Evolutionary conservation across 2,888 invertebrate species (phyloP).

Genomic region (Neelides folsomi): DNA sequence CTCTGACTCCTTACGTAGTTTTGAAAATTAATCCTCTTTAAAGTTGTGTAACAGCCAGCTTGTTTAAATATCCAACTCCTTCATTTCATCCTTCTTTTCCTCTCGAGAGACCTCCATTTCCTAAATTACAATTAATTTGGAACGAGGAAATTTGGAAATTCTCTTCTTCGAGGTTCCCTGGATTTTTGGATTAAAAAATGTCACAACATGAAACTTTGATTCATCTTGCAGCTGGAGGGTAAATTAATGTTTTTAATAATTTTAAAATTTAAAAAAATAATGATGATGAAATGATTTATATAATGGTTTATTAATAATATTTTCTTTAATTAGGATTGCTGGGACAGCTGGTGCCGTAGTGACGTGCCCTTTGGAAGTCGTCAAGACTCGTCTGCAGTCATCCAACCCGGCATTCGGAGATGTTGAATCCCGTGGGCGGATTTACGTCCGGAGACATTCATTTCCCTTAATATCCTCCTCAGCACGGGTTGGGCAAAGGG

Average conservation of each 20-base stretch:
- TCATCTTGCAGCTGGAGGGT: slow-evolving; percentile 93
- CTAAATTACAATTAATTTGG: no score
- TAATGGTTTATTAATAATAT: slow-evolving; percentile 9
- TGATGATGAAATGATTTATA: slow-evolving; percentile 16
- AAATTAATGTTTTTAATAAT: slow-evolving; percentile 41
- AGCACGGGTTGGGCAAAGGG: slow-evolving; percentile 47
- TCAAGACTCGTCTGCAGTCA: slow-evolving; percentile 92
- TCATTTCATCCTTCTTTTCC: no score
- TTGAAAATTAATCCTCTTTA: no score
- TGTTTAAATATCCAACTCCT: no score
- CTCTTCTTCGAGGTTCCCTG: no score
- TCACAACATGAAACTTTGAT: slow-evolving; percentile 61
- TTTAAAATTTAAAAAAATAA: slow-evolving; percentile 1
- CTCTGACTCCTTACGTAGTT: no score
- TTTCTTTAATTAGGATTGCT: slow-evolving; percentile 59
- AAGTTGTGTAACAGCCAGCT: no score
- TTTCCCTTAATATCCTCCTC: no score
- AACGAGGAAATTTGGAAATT: no score
- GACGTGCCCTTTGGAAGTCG: slow-evolving; percentile 94
- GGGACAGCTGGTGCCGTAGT: slow-evolving; percentile 93
- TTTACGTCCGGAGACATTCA: no score
- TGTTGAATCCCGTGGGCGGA: neutral
- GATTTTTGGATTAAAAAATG: slow-evolving; percentile 27
- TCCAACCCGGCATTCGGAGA: slow-evolving; percentile 53
- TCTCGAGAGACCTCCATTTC: no score